A percentile compares a stretch with the other conserved stretches of the same genome.
Evolutionary conservation across 2,113 vertebrate genomes (phyloP).

Genomic region (Malurus melanocephalus): DNA sequence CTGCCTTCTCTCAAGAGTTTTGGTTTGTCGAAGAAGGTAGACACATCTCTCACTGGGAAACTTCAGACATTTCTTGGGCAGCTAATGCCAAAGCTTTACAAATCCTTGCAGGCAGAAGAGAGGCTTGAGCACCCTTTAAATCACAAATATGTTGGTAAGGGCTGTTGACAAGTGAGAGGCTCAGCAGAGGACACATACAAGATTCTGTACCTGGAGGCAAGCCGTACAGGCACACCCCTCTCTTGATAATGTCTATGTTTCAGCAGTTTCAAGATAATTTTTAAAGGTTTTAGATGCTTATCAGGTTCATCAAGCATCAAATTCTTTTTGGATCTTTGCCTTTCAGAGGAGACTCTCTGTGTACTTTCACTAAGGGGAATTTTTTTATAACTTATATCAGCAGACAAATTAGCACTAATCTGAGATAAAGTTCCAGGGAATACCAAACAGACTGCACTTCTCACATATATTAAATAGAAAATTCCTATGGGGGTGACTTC

Average conservation of each 20-base stretch:
- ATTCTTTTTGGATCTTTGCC: neutral
- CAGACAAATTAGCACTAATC: neutral
- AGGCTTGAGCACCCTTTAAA: neutral
- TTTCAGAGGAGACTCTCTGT: neutral
- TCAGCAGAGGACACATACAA: neutral
- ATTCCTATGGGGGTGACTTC: neutral
- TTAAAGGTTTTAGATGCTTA: neutral
- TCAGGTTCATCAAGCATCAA: neutral
- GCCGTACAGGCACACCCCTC: neutral
- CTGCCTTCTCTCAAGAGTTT: neutral
- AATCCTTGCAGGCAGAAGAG: neutral
- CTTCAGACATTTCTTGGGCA: neutral
- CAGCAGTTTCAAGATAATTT: neutral
- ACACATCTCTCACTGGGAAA: neutral
- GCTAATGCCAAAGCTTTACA: neutral
- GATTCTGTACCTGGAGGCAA: neutral
- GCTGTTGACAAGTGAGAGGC: neutral
- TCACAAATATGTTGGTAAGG: neutral
- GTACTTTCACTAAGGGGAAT: neutral
- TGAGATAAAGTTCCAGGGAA: neutral
- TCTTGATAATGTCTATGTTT: neutral
- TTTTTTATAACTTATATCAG: neutral
- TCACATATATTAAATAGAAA: neutral
- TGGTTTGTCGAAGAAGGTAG: neutral
- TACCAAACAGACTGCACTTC: neutral